phyloP scores from a whole-genome alignment of 2,797 vertebrate species.

The Melanotaenia parkinsoni region DNA sequence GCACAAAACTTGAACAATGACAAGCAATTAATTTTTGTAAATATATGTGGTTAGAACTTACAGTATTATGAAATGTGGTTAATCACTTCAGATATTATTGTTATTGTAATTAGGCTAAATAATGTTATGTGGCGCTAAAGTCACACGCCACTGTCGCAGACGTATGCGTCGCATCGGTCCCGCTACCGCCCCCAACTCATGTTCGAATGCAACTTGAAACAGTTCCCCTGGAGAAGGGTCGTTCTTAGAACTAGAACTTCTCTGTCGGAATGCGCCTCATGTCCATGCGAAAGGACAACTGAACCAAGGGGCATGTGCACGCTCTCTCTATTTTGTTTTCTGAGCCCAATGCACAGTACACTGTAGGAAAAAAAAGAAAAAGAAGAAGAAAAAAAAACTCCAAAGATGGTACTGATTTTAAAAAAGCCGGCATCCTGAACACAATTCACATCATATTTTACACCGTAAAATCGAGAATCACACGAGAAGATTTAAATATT shows the following conservation, averaged over 20 bases:
- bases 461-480: neutral
- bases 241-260: too few relatives aligned
- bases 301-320: conserved; percentile 33
- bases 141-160: too few relatives aligned
- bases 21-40: neutral
- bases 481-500: neutral
- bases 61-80: neutral
- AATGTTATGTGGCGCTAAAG: too few relatives aligned
- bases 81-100: neutral
- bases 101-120: neutral
- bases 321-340: conserved; percentile 64
- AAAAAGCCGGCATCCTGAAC: neutral
- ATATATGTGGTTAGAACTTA: neutral
- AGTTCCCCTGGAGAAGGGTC: too few relatives aligned
- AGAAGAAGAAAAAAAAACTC: neutral
- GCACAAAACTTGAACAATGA: neutral
- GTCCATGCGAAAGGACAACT: conserved; percentile 35
- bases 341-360: conserved; percentile 28
- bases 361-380: conserved; percentile 50
- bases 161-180: too few relatives aligned
- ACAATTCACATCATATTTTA: neutral
- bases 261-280: neutral
- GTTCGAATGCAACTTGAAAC: too few relatives aligned
- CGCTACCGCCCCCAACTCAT: too few relatives aligned
- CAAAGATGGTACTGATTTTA: neutral